phyloP scores from a whole-genome alignment of 1,140 invertebrate genomes.

The silkworm (Bombyx mori) region ASM3026992v2 NC_085127.1:10907501-10908000 shows the following conservation, averaged over 20 bases:
- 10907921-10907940: conserved; percentile 4
- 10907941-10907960: conserved; percentile 19
- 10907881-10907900: conserved; percentile 11
- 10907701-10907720: conserved; percentile 1
- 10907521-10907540: no score
- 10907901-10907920: conserved; percentile 8
- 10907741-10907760: conserved; percentile 32
- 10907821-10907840: not conserved
- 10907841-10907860: conserved; percentile 1
- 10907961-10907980: conserved; percentile 28
- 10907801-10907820: conserved; percentile 49
- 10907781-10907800: conserved; percentile 35
- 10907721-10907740: conserved; percentile 30
- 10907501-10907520: no score
- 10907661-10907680: not conserved
- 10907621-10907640: no score
- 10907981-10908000: conserved; percentile 38
- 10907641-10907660: no score
- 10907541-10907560: no score
- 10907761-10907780: conserved; percentile 19
- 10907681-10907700: not conserved
- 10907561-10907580: no score
- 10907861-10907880: not conserved
- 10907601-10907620: no score
- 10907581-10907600: no score